Base-by-base conservation (phyloP, 2,888 invertebrate genomes). In the Steinernema hermaphroditum region DNA sequence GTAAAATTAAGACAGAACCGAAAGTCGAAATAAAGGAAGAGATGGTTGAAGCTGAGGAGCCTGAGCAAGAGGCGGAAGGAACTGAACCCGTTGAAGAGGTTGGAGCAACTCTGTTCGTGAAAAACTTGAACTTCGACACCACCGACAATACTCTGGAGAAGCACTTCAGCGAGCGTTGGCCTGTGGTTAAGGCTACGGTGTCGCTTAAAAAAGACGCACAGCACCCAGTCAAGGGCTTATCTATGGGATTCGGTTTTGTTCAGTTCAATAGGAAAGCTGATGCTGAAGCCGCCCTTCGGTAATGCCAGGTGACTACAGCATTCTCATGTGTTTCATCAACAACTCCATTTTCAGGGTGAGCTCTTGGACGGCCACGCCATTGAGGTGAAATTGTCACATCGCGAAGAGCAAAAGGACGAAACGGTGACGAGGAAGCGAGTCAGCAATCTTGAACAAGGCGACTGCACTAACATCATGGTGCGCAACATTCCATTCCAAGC, bases 211-310 rank as follows among this genome's bases (percentile, higher is more conserved):
- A 77, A 32, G 81, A 84, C 74, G 75, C 81, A 12, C 76, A 76
- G 8, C 74, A 77, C 74, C 75, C 79, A 81, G 87, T 91, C 0
- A 89, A 91, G 71, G 89, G 90, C 62, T 89, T 94, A 24, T 94
- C 96, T 0, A 92, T 96, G 92, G 97, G 97, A 16, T 97, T 94
- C 87, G 97, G 96, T n/a, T 97, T 98, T 87, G 92, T 97, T 9
- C 92, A 94, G 86, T 97, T 92, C 87, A 91, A 91, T 83, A 90
- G 89, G 70, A 91, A 91, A 78, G 87, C 89, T 2, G 90, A 91
- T 70, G 91, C 93, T 0, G 91, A 93, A 80, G 91, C 92, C 78
- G 95, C 95, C 0, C 87, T 97, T n/a, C 94, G 93, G 87, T 89
- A 90, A 9, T 89, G 96, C 80, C 95, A 96, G 87, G 78, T 78